Percentiles rank a stretch among this genome's conserved stretches.
These are phyloP conservation scores for Candidula unifasciata DNA, from an alignment of 2,888 invertebrate species.

Conservation along the genomic window DNA sequence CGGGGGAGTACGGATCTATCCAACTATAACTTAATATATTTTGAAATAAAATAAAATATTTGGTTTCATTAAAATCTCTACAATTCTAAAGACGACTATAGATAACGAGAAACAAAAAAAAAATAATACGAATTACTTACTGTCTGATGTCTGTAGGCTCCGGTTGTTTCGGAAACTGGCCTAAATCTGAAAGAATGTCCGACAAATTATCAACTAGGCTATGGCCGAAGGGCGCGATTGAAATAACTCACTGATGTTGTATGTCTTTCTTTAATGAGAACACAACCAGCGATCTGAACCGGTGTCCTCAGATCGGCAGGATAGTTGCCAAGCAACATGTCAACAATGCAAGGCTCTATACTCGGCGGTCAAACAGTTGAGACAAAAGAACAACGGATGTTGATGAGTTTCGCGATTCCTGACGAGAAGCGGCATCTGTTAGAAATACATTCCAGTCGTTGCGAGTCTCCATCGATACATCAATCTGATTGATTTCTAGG, in stretches of 20 bases:
- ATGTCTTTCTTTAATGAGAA: neutral
- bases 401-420: slow-evolving; percentile 10
- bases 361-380: neutral
- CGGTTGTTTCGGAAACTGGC: too few species aligned
- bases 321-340: slow-evolving; percentile 30
- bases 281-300: neutral
- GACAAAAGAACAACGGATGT: slow-evolving; percentile 24
- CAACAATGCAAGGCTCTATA: slow-evolving; percentile 13
- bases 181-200: too few species aligned
- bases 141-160: too few species aligned
- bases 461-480: slow-evolving; percentile 10
- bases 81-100: too few species aligned
- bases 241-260: slow-evolving; percentile 1
- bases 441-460: slow-evolving; percentile 9
- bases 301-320: slow-evolving; percentile 1
- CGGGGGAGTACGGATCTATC: too few species aligned
- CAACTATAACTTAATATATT: too few species aligned
- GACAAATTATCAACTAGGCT: too few species aligned
- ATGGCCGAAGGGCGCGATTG: neutral
- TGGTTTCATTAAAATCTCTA: too few species aligned
- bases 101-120: too few species aligned
- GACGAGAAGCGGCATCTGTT: neutral
- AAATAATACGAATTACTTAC: too few species aligned
- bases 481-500: neutral
- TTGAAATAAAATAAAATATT: too few species aligned